These are phyloP conservation scores for Astur gentilis DNA, from an alignment of 2,113 vertebrate species.

Conservation along the genomic window DNA sequence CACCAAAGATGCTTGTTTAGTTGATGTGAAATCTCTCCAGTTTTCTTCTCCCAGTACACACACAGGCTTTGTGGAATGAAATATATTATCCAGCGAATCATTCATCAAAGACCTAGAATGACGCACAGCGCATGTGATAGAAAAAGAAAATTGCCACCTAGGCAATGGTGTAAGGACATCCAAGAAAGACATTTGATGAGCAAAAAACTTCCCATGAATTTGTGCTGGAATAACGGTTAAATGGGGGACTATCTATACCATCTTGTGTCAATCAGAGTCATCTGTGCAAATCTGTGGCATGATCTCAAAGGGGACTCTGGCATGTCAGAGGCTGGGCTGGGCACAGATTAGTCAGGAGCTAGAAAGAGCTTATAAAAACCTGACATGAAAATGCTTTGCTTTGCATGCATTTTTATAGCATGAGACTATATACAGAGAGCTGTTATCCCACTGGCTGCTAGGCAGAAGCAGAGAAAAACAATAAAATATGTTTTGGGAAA, in stretches of 20 bases:
- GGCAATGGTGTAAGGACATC: background rate
- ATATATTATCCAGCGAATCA: background rate
- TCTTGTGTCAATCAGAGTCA: background rate
- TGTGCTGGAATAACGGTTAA: background rate
- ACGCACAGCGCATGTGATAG: background rate
- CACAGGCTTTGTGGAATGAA: background rate
- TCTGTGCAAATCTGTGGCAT: background rate
- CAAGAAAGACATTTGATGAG: background rate
- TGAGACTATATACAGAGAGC: background rate
- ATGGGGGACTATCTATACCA: background rate
- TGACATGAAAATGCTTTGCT: background rate
- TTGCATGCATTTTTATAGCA: background rate
- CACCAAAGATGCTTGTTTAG: background rate
- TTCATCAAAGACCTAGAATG: background rate
- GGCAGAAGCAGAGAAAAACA: background rate
- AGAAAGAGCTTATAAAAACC: constrained; percentile 30
- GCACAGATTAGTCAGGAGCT: constrained; percentile 1
- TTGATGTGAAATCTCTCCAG: background rate
- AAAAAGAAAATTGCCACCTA: background rate
- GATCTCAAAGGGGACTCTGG: background rate
- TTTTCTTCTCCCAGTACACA: background rate
- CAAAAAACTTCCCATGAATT: background rate
- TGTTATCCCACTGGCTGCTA: background rate
- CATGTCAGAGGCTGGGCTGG: background rate
- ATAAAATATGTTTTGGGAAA: background rate